A percentile compares a stretch with the other conserved stretches of the same genome.
Conservation (phyloP, 2,888 invertebrate genomes). For the Liopterus haemorrhoidalis region DNA sequence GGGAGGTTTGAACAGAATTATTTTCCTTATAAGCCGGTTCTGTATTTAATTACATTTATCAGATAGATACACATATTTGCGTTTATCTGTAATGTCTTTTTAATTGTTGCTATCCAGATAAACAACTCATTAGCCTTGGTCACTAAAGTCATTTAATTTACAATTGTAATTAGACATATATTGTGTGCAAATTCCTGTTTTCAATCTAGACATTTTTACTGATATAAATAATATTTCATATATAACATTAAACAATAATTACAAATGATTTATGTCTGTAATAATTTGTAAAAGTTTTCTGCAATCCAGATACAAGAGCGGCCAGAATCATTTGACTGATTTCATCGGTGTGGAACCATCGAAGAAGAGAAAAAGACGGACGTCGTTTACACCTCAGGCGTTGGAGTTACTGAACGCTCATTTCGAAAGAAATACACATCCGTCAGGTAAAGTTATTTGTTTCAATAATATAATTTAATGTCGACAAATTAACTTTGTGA, state of each 20-base stretch:
- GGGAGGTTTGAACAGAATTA: too few relatives aligned
- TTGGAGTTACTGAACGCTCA: conserved; percentile 90
- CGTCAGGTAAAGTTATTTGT: conserved; percentile 69
- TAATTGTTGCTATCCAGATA: conserved; percentile 10
- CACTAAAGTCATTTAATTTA: too few relatives aligned
- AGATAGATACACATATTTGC: not conserved
- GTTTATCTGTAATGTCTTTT: too few relatives aligned
- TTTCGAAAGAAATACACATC: conserved; percentile 95
- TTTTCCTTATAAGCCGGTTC: conserved; percentile 7
- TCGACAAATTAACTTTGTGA: not conserved
- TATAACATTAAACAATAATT: too few relatives aligned
- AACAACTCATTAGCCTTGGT: conserved; percentile 17
- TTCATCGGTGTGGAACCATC: conserved; percentile 95
- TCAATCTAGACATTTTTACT: too few relatives aligned
- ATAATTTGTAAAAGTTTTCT: conserved; percentile 38
- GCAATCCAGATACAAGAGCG: conserved; percentile 77
- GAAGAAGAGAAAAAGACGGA: conserved; percentile 92
- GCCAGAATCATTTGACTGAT: conserved; percentile 89
- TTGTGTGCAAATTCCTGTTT: too few relatives aligned
- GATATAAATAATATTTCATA: too few relatives aligned
- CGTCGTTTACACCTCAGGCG: conserved; percentile 95
- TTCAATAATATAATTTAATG: not conserved
- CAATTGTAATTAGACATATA: too few relatives aligned
- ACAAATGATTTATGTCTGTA: too few relatives aligned
- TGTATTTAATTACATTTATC: conserved; percentile 11